Percentiles rank a stretch among this genome's conserved stretches.
These are phyloP conservation scores for Turnix velox DNA, from an alignment of 2,113 vertebrate genomes.

Conservation along the genomic window DNA sequence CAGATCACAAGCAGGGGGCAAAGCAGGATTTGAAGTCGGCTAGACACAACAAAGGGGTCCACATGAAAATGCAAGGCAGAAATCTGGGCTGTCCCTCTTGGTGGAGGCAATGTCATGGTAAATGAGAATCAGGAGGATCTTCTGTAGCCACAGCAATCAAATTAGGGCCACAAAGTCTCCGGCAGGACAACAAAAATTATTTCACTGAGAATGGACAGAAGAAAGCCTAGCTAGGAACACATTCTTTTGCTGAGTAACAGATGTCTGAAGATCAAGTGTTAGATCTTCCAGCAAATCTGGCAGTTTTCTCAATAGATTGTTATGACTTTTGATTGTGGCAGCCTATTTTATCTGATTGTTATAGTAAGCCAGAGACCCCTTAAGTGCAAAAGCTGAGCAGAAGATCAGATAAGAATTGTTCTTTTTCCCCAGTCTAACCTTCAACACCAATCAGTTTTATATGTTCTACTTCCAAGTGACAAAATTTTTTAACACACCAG, in stretches of 20 bases:
- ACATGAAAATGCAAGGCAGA: not conserved
- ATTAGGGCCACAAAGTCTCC: not conserved
- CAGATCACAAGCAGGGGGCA: not conserved
- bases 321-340: conserved; percentile 42
- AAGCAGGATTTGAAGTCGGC: not conserved
- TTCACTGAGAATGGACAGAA: not conserved
- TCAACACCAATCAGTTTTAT: conserved; percentile 30
- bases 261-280: not conserved
- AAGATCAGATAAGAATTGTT: not conserved
- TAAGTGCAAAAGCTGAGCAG: conserved; percentile 30
- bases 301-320: not conserved
- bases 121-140: not conserved
- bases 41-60: not conserved
- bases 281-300: conserved; percentile 3
- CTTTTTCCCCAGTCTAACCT: not conserved
- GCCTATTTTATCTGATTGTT: conserved; percentile 33
- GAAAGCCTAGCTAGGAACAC: not conserved
- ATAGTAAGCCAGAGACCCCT: conserved; percentile 34
- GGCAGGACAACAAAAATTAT: not conserved
- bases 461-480: not conserved
- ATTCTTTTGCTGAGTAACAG: not conserved
- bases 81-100: not conserved
- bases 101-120: not conserved
- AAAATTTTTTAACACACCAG: not conserved
- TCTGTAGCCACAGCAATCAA: not conserved